Conservation (phyloP, 2,113 vertebrate genomes). For the Xenotilapia caudafasciata region DNA sequence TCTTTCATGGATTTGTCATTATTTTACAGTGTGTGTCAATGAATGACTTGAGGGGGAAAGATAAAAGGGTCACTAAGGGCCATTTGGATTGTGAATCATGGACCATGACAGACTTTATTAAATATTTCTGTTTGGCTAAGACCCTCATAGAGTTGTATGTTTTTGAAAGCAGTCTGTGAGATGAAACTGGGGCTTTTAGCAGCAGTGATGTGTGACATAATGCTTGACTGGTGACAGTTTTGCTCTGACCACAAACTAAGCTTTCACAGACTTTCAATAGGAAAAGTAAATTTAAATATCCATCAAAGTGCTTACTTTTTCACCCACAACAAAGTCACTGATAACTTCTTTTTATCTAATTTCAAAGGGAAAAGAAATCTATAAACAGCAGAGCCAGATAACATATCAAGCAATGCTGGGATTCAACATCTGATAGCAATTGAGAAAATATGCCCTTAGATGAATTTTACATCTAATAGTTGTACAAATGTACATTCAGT, state of each 20-base stretch:
- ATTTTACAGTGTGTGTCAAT: background rate
- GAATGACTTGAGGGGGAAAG: background rate
- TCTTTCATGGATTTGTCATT: background rate
- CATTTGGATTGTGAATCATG: constrained; percentile 28
- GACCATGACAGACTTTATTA: constrained; percentile 39
- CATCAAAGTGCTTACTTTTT: background rate
- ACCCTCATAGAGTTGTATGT: constrained; percentile 28
- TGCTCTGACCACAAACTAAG: background rate
- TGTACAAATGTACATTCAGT: background rate
- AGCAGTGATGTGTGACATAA: constrained; percentile 35
- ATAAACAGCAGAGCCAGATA: background rate
- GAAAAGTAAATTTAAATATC: background rate
- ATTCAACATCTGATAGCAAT: background rate
- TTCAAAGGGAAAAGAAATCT: background rate
- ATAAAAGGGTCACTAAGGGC: constrained; percentile 12
- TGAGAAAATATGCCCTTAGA: background rate
- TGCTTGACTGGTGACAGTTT: constrained; percentile 10
- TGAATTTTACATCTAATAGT: background rate
- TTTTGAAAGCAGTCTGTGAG: constrained; percentile 24
- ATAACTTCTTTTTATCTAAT: background rate
- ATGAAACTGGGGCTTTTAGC: constrained; percentile 40
- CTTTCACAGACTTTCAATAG: background rate
- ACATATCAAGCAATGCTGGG: background rate
- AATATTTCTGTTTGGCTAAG: constrained; percentile 50
- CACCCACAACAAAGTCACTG: background rate